phyloP scores from a whole-genome alignment of 2,113 vertebrate species.

The Sapayoa aenigma region DNA sequence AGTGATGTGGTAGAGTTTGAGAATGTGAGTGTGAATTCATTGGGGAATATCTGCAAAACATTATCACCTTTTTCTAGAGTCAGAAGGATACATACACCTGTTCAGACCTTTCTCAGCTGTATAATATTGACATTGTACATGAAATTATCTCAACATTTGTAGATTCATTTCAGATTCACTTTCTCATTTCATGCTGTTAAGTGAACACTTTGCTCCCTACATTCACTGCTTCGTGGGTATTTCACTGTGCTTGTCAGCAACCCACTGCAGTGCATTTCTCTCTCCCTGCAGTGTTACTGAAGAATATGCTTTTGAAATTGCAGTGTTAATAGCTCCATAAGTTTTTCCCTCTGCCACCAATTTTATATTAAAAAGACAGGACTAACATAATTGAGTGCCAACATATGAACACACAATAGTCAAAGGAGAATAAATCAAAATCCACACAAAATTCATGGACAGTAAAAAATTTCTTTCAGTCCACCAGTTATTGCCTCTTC shows the following conservation, averaged over 20 bases:
- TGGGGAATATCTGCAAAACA: neutral
- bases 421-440: neutral
- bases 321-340: neutral
- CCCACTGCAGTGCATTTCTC: neutral
- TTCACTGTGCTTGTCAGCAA: neutral
- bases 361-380: neutral
- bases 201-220: neutral
- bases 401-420: neutral
- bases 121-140: neutral
- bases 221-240: neutral
- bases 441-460: neutral
- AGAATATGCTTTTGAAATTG: neutral
- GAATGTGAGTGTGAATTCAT: neutral
- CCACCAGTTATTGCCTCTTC: neutral
- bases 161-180: neutral
- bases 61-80: neutral
- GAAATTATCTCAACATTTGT: neutral
- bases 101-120: neutral
- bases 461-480: neutral
- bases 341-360: neutral
- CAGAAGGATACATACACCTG: neutral
- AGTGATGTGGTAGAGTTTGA: neutral
- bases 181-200: neutral
- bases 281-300: neutral
- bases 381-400: fast-evolving